Evolutionary conservation across 2,797 vertebrate species (phyloP), one percentile per base, ranked within the genome.

Genomic region (Hozukius guyotensis): DNA sequence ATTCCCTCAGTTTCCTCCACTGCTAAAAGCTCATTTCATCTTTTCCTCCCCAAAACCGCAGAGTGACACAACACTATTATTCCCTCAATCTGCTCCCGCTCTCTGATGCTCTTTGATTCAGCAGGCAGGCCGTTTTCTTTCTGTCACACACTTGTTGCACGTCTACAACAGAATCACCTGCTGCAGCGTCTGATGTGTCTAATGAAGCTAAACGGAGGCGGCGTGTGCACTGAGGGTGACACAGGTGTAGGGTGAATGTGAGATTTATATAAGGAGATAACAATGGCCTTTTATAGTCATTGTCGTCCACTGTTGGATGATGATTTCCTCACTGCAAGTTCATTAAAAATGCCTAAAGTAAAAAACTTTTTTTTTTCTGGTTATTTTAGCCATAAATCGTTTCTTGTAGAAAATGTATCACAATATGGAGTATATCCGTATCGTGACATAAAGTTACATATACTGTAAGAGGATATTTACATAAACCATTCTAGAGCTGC

Each of bases 21-120:
- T n/a, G 65, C 87, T 82, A 90, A 92, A 90, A 88, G 81, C 76
- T 73, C 38, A 89, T 93, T 93, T 91, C 89, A 91, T 92, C 91
- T 91, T 77, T 78, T 29, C 62, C n/a, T 34, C 27, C 64, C 77
- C 84, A 86, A 89, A 86, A 89, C 85, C 80, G 32, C 88, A 22
- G 82, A 80, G 61, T 87, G 83, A 93, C 85, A 89, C 86, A 67
- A 83, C 84, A 66, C 85, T 52, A 80, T 89, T 87, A 87, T 74
- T 22, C 78, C 56, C 53, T 63, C 68, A 10, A 59, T 60, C 75
- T 57, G 5, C 80, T 36, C 66, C 65, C 53, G 38, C 69, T 71
- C 68, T 83, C 53, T 79, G 6, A 1, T 1, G 34, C 46, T 9
- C 67, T 89, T 88, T 89, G 81, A 88, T 84, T 90, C 62, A 2